Conservation (phyloP, 2,797 vertebrate species). For the Lemur catta region DNA sequence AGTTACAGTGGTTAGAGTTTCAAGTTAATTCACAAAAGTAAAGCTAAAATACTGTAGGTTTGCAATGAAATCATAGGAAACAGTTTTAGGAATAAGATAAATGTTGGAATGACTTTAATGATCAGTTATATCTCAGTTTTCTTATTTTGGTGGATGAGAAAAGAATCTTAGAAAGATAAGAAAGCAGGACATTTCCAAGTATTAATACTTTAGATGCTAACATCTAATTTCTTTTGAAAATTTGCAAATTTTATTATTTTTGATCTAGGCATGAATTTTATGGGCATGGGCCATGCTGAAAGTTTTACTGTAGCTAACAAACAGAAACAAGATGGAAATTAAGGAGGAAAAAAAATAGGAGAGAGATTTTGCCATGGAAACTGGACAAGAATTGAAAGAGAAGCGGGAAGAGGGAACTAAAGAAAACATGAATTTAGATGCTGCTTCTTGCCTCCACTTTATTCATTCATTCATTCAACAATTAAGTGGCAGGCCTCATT, state of each 20-base stretch:
- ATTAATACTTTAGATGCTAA: neutral
- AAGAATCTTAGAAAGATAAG: slow-evolving; percentile 42
- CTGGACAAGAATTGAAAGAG: slow-evolving; percentile 12
- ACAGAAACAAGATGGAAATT: slow-evolving; percentile 15
- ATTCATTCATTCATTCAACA: neutral
- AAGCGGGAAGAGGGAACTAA: neutral
- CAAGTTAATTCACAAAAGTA: slow-evolving; percentile 41
- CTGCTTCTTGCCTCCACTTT: neutral
- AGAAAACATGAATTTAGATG: neutral
- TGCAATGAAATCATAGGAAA: neutral
- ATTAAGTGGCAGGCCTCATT: neutral
- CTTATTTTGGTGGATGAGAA: slow-evolving; percentile 36
- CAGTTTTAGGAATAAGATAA: slow-evolving; percentile 31
- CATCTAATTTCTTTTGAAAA: slow-evolving; percentile 34
- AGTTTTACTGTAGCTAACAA: slow-evolving; percentile 49
- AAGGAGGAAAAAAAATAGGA: neutral
- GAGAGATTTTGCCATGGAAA: slow-evolving; percentile 27
- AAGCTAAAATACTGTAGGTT: neutral
- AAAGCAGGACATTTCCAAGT: slow-evolving; percentile 25
- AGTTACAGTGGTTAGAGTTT: neutral
- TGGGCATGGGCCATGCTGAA: neutral
- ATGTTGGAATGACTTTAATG: slow-evolving; percentile 35
- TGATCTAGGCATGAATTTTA: neutral
- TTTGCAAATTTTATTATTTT: slow-evolving; percentile 41
- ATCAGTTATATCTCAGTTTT: slow-evolving; percentile 35